Evolutionary conservation across 2,888 invertebrate genomes (phyloP), one percentile per base, ranked within the genome.

Genomic region (Timema cristinae): DNA sequence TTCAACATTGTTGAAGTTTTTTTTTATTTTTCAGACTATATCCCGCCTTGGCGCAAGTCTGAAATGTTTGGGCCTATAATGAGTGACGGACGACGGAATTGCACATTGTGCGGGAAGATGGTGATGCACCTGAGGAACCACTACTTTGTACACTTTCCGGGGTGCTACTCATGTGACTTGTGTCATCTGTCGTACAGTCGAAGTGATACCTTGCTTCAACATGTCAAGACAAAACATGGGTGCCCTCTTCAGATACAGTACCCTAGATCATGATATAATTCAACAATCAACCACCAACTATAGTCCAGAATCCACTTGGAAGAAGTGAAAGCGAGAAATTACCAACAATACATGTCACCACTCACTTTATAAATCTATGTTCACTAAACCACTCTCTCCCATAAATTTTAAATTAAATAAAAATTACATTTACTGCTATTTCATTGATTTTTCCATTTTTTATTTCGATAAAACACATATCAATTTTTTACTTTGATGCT

Each of bases 61-160:
- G 86, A 86, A 81, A 84, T 86, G 80, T 86, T 87, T 83, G 86
- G 86, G 81, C 82, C 86, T 79, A 86, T 86, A 77, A 86, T 85
- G 79, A 84, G 82, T 83, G 86, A 86, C 81, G 86, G 86, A 81
- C 81, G 85, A 80, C 82, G 85, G 79, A 82, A 86, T 77, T 87
- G 87, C 81, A 84, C 85, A 77, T 82, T 86, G 79, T 87, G 87
- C 81, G 86, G 87, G 78, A 87, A 87, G 83, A 84, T 86, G 79
- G 87, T 87, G 77, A 86, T 86, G 82, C 86, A 87, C 81, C 86
- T 86, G 74, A 83, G 87, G 77, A 87, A 87, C 81, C 87, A 87
- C 80, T 87, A 86, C 82, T 86, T 86, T 80, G 87, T 87, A 76
- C 86, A 87, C 80, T 86, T 86, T 79, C 86, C 86, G 76, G 87